These are phyloP conservation scores for Eulimnadia texana DNA, from an alignment of 1,140 invertebrate species.

Conservation along the genomic window DNA sequence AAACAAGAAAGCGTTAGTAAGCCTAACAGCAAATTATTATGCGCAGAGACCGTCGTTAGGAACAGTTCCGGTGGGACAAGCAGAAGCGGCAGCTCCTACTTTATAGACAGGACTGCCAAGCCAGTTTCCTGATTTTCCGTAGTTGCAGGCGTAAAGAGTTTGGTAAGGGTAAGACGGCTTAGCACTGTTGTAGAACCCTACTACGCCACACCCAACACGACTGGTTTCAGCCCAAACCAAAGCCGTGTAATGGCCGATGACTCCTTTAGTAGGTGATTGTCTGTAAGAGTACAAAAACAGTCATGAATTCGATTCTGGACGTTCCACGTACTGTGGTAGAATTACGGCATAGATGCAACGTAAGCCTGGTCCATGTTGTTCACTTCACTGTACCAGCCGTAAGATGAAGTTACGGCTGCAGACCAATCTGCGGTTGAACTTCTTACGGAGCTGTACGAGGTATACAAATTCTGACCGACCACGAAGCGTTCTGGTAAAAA, in stretches of 20 bases:
- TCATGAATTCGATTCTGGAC: not conserved
- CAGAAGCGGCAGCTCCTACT: not conserved
- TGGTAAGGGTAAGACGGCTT: not conserved
- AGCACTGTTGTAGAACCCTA: not conserved
- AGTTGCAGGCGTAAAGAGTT: slow-evolving; percentile 12
- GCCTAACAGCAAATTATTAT: too few species aligned
- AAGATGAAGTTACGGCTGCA: not conserved
- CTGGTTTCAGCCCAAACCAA: slow-evolving; percentile 13
- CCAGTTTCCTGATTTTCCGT: slow-evolving; percentile 4
- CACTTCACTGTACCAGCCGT: slow-evolving; percentile 17
- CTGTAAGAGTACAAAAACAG: not conserved
- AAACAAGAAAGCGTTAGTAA: too few species aligned
- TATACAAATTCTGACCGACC: slow-evolving; percentile 15
- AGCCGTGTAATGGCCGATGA: slow-evolving; percentile 14
- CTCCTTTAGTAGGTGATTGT: not conserved
- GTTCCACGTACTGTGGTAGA: not conserved
- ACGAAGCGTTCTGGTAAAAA: not conserved
- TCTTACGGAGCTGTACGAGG: not conserved
- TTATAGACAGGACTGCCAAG: not conserved
- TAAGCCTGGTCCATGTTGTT: not conserved
- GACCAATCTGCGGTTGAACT: slow-evolving; percentile 3
- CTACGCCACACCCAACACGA: slow-evolving; percentile 11
- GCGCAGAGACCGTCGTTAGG: slow-evolving; percentile 13
- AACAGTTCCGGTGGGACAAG: slow-evolving; percentile 10
- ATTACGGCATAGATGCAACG: not conserved